A percentile compares a stretch with the other conserved stretches of the same genome.
Conservation (phyloP, 2,113 vertebrate species). For the Halcyon malimbica region DNA sequence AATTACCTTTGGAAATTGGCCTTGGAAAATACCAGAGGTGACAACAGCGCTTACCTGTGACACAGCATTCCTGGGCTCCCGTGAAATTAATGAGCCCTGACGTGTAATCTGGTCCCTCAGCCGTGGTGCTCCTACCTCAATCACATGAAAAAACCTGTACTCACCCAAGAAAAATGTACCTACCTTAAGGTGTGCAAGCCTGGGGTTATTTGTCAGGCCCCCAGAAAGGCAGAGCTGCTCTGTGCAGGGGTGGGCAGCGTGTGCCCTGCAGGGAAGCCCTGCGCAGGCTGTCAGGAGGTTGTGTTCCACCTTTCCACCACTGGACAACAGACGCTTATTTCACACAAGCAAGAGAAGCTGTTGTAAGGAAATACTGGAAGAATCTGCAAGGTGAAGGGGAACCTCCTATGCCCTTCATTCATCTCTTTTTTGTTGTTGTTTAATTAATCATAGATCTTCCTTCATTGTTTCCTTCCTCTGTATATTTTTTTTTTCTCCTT, state of each 20-base stretch:
- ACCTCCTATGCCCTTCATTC: neutral
- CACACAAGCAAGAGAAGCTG: neutral
- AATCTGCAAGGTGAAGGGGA: neutral
- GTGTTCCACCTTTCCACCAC: neutral
- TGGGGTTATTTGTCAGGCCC: neutral
- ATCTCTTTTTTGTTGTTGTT: neutral
- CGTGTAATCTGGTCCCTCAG: neutral
- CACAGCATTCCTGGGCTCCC: neutral
- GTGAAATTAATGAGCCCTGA: neutral
- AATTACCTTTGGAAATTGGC: neutral
- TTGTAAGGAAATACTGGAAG: neutral
- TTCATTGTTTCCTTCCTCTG: neutral
- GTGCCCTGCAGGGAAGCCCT: neutral
- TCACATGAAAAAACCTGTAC: constrained; percentile 28
- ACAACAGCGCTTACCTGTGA: neutral
- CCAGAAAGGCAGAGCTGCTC: neutral
- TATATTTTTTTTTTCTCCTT: neutral
- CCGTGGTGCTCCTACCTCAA: neutral
- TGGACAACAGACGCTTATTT: neutral
- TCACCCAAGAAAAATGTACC: constrained; percentile 24
- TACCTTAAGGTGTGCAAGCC: neutral
- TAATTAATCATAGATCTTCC: neutral
- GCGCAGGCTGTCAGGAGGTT: neutral
- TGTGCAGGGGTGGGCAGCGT: rapidly evolving
- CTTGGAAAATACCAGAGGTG: neutral